Percentiles rank a stretch among this genome's conserved stretches.
Evolutionary conservation across 2,797 vertebrate species (phyloP).

Genomic region (Falco columbarius): DNA sequence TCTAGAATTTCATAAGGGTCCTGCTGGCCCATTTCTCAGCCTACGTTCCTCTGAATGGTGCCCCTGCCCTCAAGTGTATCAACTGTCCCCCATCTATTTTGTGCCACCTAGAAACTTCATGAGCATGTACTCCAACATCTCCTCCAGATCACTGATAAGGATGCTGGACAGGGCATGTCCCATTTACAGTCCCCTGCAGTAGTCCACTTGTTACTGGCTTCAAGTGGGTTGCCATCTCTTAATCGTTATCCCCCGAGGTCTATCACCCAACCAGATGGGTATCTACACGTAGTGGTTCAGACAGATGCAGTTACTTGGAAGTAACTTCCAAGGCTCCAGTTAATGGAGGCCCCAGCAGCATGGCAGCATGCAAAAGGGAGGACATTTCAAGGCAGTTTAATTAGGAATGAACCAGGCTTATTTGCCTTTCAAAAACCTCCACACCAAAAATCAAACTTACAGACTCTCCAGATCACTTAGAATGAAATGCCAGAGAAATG

Average conservation of each 20-base stretch:
- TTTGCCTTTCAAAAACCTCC: neutral
- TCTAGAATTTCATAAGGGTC: neutral
- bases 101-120: neutral
- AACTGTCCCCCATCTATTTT: neutral
- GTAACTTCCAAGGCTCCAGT: neutral
- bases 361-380: neutral
- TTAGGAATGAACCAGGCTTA: neutral
- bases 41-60: neutral
- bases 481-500: neutral
- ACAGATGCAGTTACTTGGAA: neutral
- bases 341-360: neutral
- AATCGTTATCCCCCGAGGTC: neutral
- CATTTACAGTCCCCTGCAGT: too few species aligned
- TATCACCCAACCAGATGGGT: neutral
- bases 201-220: neutral
- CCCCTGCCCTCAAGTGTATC: neutral
- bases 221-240: neutral
- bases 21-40: neutral
- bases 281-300: fast-evolving
- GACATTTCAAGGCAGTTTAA: neutral
- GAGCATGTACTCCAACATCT: neutral
- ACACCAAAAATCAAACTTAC: neutral
- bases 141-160: neutral
- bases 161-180: neutral
- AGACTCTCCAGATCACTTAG: neutral